Evolutionary conservation across 2,888 invertebrate species (phyloP), one percentile per base, ranked within the genome.

Genomic region (Drosophila meridiana): DNA sequence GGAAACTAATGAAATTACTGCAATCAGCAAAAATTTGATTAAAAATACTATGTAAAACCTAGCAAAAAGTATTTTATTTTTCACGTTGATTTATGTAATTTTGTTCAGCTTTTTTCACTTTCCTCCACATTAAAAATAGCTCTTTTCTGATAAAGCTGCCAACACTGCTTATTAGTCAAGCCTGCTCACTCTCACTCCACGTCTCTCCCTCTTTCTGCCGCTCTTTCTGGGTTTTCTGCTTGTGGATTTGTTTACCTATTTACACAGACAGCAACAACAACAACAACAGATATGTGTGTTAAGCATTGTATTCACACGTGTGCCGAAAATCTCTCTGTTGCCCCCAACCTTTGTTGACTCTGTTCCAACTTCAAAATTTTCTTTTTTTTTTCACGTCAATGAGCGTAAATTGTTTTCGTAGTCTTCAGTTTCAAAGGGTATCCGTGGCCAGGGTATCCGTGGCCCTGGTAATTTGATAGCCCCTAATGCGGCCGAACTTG

Each of bases 211-310:
- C 59, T 36, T 30, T 50, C 55, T 52, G n/a, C 57, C 60, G 9
- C 45, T 58, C 55, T 62, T 59, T 40, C 28, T 52, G 47, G 42
- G n/a, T 8, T 48, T 47, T 50, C 64, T 47, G 30, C 60, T 61
- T 42, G n/a, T 56, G 45, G 67, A 65, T 80, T 85, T 85, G 90
- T 83, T 82, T 80, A 83, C 73, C 83, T 89, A 85, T 85, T 85
- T 85, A 72, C 90, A 72, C 69, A 82, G 86, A 72, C 90, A 82
- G 84, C 77, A 34, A 8, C 20, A 20, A 20, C 20, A 20, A 20
- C 50, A 50, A 7, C 50, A 34, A 70, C 74, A 89, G 78, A 63
- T 56, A 60, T 82, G 69, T 56, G 26, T 76, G 87, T 70, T 68
- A 65, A 83, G 69, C 69, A 72, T 67, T 65, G 68, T 69, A 48